Evolutionary conservation across 2,797 vertebrate genomes (phyloP).

Genomic region (Mastacembelus armatus): DNA sequence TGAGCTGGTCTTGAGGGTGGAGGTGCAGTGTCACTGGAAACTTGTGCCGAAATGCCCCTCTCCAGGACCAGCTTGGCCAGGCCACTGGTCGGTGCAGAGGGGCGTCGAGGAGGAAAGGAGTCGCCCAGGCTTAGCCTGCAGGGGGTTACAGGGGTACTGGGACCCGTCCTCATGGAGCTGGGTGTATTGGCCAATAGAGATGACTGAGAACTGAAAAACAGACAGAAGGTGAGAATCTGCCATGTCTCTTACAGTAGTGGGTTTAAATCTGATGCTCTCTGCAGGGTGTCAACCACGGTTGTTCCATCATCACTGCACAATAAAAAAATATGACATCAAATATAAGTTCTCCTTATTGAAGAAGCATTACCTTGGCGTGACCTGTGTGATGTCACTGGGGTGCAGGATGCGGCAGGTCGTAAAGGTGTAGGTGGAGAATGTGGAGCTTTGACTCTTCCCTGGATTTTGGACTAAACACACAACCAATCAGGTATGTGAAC

Average conservation of each 20-base stretch:
- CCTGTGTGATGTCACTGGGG: slow-evolving; percentile 94
- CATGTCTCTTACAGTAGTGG: not conserved
- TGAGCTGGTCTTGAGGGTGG: slow-evolving; percentile 41
- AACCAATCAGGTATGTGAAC: not conserved
- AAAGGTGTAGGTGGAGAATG: slow-evolving; percentile 96
- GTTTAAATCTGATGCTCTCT: not conserved
- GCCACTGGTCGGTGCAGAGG: slow-evolving; percentile 77
- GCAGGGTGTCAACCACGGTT: too few species aligned
- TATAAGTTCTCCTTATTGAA: not conserved
- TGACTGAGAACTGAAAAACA: slow-evolving; percentile 62
- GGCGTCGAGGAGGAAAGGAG: slow-evolving; percentile 86
- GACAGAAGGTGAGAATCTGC: not conserved
- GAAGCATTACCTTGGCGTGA: slow-evolving; percentile 89
- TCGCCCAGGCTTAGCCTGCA: slow-evolving; percentile 90
- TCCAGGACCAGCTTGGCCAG: slow-evolving; percentile 93
- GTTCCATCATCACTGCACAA: not conserved
- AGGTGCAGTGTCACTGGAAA: slow-evolving; percentile 78
- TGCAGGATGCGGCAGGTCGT: slow-evolving; percentile 97
- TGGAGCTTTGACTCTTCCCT: slow-evolving; percentile 93
- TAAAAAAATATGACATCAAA: not conserved
- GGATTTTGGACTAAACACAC: slow-evolving; percentile 88
- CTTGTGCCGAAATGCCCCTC: slow-evolving; percentile 94
- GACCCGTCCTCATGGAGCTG: slow-evolving; percentile 83
- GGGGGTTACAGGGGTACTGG: slow-evolving; percentile 87
- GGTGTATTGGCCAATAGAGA: slow-evolving; percentile 80